Conservation (phyloP, 2,797 vertebrate species). For the Urophycis tenuis region DNA sequence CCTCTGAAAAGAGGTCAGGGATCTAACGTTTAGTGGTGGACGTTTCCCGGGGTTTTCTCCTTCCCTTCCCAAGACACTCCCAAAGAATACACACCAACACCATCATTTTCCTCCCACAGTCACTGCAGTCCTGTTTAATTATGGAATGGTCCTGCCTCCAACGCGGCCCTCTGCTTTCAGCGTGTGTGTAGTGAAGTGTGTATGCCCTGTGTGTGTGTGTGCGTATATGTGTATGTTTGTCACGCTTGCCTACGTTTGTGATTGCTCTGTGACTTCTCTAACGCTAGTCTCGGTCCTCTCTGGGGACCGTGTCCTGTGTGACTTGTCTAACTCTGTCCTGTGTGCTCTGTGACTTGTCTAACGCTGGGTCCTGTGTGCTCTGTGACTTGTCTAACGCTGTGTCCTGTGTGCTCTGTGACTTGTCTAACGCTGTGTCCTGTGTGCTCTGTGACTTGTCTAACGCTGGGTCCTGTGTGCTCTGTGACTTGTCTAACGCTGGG, state of each 20-base stretch:
- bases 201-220: conserved; percentile 15
- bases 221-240: conserved; percentile 39
- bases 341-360: conserved; percentile 59
- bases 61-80: conserved; percentile 46
- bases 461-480: conserved; percentile 74
- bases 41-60: conserved; percentile 18
- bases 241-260: conserved; percentile 24
- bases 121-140: conserved; percentile 54
- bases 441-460: conserved; percentile 60
- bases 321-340: conserved; percentile 74
- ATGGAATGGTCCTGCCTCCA: conserved; percentile 40
- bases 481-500: no score
- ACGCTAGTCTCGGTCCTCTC: conserved; percentile 73
- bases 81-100: conserved; percentile 38
- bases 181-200: conserved; percentile 7
- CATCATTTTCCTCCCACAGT: conserved; percentile 57
- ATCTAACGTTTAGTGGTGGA: background rate
- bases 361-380: conserved; percentile 73
- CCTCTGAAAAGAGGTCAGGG: background rate
- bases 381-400: conserved; percentile 69
- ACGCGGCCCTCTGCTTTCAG: background rate
- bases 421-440: no score
- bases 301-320: conserved; percentile 72
- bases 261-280: conserved; percentile 60
- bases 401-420: conserved; percentile 75